phyloP scores from a whole-genome alignment of 2,113 vertebrate species.

The Pampusana beccarii region DNA sequence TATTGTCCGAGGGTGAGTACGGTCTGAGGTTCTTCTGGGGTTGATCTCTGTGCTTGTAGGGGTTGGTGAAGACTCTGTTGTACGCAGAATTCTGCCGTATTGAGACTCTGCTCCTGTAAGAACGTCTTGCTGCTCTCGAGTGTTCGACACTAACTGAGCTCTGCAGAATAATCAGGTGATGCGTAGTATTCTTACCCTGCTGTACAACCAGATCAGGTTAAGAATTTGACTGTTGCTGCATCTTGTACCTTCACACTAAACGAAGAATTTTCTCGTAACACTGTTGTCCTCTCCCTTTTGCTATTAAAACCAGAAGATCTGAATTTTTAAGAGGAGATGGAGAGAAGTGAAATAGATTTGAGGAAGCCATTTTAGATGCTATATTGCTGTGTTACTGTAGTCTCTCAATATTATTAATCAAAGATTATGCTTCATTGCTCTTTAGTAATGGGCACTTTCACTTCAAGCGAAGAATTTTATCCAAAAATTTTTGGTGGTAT shows the following conservation, averaged over 20 bases:
- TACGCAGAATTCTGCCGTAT: background rate
- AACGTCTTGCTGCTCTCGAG: background rate
- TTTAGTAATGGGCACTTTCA: background rate
- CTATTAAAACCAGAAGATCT: background rate
- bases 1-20: slow-evolving; percentile 90
- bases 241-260: background rate
- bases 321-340: background rate
- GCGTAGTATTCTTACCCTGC: background rate
- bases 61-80: background rate
- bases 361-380: background rate
- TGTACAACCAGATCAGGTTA: background rate
- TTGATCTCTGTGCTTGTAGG: background rate
- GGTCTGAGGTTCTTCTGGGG: background rate
- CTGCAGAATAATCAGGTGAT: background rate
- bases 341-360: slow-evolving; percentile 15
- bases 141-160: background rate
- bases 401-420: background rate
- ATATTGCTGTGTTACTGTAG: background rate
- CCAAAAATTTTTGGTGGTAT: background rate
- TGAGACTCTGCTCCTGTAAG: background rate
- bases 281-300: background rate
- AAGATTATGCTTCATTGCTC: background rate
- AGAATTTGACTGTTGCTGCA: background rate
- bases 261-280: background rate
- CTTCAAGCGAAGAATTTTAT: background rate